Evolutionary conservation across 2,113 vertebrate species (phyloP).

Genomic region (Corythornis cristatus): DNA sequence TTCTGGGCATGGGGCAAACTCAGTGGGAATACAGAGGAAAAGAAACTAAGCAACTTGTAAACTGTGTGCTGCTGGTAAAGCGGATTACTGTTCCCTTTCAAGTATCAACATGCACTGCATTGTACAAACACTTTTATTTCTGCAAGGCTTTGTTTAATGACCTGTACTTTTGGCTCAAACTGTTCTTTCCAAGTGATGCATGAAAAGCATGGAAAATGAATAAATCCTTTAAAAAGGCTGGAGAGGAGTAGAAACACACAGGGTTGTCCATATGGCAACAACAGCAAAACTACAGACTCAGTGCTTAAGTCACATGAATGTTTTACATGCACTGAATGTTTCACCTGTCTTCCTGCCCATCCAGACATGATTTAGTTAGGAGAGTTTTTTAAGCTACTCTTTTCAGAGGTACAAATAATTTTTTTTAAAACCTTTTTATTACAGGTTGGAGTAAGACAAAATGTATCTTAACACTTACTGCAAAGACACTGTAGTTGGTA

Average conservation of each 20-base stretch:
- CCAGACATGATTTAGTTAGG: neutral
- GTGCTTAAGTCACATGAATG: neutral
- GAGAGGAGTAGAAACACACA: neutral
- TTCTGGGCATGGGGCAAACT: neutral
- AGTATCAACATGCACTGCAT: neutral
- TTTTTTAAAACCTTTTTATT: neutral
- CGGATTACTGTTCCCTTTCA: slow-evolving; percentile 25
- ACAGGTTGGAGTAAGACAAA: neutral
- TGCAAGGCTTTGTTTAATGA: slow-evolving; percentile 6
- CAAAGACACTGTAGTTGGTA: neutral
- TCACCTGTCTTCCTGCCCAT: neutral
- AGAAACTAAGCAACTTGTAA: neutral
- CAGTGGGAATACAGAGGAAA: neutral
- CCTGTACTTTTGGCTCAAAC: neutral
- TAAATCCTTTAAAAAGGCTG: neutral
- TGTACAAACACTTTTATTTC: slow-evolving; percentile 33
- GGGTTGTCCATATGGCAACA: neutral
- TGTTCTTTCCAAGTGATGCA: slow-evolving; percentile 7
- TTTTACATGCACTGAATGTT: neutral
- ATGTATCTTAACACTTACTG: neutral
- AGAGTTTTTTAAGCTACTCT: neutral
- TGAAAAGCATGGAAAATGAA: neutral
- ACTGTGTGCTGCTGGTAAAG: slow-evolving; percentile 26
- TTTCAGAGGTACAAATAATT: neutral
- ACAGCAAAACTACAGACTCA: neutral